These are phyloP conservation scores for Drosophila burlai DNA, from an alignment of 1,140 invertebrate species.

Conservation along the genomic window DNA sequence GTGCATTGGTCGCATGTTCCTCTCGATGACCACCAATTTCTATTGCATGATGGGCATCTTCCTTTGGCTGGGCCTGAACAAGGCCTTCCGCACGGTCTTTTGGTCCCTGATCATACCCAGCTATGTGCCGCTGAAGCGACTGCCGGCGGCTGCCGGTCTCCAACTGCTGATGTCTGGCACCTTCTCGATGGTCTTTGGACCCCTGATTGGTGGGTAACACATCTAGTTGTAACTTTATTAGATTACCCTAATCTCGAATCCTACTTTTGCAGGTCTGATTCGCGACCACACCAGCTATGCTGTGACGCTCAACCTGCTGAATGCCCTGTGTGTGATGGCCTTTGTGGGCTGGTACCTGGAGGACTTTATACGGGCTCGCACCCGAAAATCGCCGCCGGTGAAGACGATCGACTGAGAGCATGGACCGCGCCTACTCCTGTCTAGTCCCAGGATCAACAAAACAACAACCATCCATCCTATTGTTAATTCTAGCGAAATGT, in stretches of 20 bases:
- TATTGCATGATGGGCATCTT: slow-evolving; percentile 85
- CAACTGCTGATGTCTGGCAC: slow-evolving; percentile 88
- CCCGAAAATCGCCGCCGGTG: slow-evolving; percentile 51
- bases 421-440: not conserved
- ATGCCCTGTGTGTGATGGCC: slow-evolving; percentile 83
- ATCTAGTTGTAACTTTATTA: fast-evolving
- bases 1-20: slow-evolving; percentile 87
- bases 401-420: slow-evolving; percentile 11
- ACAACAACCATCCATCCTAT: slow-evolving; percentile 14
- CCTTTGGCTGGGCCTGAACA: slow-evolving; percentile 88
- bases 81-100: slow-evolving; percentile 89
- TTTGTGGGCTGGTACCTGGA: slow-evolving; percentile 73
- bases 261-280: slow-evolving; percentile 86
- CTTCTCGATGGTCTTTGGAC: slow-evolving; percentile 87
- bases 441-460: not conserved
- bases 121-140: slow-evolving; percentile 87
- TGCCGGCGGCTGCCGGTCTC: slow-evolving; percentile 88
- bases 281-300: slow-evolving; percentile 87
- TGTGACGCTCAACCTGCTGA: slow-evolving; percentile 87
- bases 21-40: slow-evolving; percentile 86
- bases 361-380: slow-evolving; percentile 55
- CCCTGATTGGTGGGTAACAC: slow-evolving; percentile 86
- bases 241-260: not conserved
- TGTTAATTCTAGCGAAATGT: slow-evolving; percentile 56
- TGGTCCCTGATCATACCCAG: slow-evolving; percentile 89